Evolutionary conservation across 2,797 vertebrate genomes (phyloP).

Genomic region (Rhabdophis nuchalis): DNA sequence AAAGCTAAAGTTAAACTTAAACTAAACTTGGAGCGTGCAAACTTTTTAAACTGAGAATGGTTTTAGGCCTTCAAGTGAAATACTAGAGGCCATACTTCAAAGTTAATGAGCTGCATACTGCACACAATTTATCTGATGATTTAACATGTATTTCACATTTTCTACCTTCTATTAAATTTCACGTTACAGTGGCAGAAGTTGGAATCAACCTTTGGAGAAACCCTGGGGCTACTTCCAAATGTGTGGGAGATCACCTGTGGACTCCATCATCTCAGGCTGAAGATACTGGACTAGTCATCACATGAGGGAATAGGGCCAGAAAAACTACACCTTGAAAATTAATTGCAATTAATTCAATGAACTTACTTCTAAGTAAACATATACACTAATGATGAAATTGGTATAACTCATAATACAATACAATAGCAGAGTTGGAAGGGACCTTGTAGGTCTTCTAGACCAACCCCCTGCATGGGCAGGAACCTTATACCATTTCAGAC

Average conservation of each 20-base stretch:
- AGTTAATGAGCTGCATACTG: background rate
- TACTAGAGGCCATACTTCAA: background rate
- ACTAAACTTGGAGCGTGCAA: background rate
- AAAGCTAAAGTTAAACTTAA: background rate
- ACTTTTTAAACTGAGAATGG: background rate
- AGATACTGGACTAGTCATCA: background rate
- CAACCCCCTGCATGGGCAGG: too few relatives aligned
- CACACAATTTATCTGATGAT: background rate
- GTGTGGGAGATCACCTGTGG: background rate
- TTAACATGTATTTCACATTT: background rate
- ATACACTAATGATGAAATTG: background rate
- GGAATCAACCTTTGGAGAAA: background rate
- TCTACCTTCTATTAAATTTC: background rate
- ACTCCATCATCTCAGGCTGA: background rate
- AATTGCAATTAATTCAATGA: background rate
- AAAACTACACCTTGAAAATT: background rate
- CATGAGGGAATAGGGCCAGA: background rate
- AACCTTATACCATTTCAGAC: too few relatives aligned
- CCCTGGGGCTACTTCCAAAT: background rate
- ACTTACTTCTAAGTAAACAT: background rate
- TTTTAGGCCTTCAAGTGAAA: background rate
- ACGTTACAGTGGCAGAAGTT: background rate
- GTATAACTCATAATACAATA: too few relatives aligned
- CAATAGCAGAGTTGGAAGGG: too few relatives aligned
- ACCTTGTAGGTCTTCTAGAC: too few relatives aligned